Conservation (phyloP, 2,888 invertebrate species). For the Dilophus febrilis region DNA sequence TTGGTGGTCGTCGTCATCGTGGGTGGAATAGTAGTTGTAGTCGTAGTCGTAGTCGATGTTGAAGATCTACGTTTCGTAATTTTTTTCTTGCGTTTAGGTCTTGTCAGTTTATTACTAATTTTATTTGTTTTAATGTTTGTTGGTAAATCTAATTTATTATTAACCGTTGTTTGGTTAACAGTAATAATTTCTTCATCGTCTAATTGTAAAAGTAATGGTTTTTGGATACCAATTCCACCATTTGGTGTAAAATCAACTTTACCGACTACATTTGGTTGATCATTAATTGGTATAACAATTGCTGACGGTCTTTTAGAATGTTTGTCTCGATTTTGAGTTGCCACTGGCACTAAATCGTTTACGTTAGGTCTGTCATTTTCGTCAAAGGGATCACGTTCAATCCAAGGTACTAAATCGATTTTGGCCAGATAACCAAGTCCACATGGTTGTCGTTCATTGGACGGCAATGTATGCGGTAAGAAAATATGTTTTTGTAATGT, state of each 20-base stretch:
- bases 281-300: background rate
- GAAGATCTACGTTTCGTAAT: background rate
- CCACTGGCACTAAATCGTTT: conserved; percentile 8
- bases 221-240: conserved; percentile 17
- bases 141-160: conserved; percentile 42
- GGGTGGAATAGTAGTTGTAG: background rate
- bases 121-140: conserved; percentile 21
- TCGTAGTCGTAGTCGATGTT: background rate
- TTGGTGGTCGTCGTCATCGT: background rate
- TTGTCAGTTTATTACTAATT: conserved; percentile 26
- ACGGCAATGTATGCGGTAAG: conserved; percentile 22
- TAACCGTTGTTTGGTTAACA: conserved; percentile 26
- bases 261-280: conserved; percentile 14
- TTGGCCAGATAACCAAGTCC: conserved; percentile 20
- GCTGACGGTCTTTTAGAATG: background rate
- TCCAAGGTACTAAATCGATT: conserved; percentile 26
- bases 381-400: conserved; percentile 26
- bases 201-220: conserved; percentile 9
- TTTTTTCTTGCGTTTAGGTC: conserved; percentile 17
- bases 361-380: conserved; percentile 6
- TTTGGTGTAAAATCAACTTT: conserved; percentile 19
- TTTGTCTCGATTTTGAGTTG: background rate
- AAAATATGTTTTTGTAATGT: conserved; percentile 29
- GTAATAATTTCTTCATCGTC: background rate
- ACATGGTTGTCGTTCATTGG: conserved; percentile 24